Evolutionary conservation across 1,140 invertebrate genomes (phyloP).

Genomic region (Octopus bimaculoides): DNA sequence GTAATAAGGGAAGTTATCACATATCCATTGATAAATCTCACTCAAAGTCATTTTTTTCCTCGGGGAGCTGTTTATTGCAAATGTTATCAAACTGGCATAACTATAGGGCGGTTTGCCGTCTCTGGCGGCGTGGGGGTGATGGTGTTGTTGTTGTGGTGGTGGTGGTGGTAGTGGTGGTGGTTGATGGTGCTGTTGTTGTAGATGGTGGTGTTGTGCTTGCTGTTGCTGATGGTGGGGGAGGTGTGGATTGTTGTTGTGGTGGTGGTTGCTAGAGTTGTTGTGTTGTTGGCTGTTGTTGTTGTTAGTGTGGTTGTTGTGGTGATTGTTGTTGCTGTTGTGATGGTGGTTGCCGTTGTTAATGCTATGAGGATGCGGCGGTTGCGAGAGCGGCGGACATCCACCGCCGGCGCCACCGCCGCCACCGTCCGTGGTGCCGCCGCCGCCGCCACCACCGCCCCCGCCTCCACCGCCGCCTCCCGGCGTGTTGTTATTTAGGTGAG

Average conservation of each 20-base stretch:
- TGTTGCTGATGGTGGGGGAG: constrained; percentile 1
- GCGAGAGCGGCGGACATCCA: too few relatives aligned
- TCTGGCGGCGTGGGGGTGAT: constrained; percentile 29
- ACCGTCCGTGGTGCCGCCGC: too few relatives aligned
- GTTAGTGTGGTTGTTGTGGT: too few relatives aligned
- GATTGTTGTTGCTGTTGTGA: too few relatives aligned
- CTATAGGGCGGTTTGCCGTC: constrained; percentile 65
- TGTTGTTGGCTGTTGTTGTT: too few relatives aligned
- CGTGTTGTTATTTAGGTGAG: neutral
- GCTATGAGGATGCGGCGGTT: too few relatives aligned
- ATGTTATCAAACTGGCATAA: constrained; percentile 71
- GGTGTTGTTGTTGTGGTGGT: neutral
- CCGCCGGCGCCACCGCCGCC: too few relatives aligned
- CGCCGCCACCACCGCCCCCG: too few relatives aligned
- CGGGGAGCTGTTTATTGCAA: constrained; percentile 71
- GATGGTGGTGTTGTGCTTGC: neutral
- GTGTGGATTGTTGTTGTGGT: neutral
- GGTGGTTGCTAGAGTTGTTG: too few relatives aligned
- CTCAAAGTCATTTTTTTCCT: constrained; percentile 61
- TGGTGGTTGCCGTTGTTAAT: too few relatives aligned
- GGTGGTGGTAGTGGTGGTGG: neutral
- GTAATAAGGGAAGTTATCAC: constrained; percentile 64
- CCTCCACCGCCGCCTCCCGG: too few relatives aligned
- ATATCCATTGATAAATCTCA: constrained; percentile 62
- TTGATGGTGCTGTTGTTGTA: neutral